Base-by-base conservation (phyloP, 2,113 vertebrate species). In the Sitta europaea region DNA sequence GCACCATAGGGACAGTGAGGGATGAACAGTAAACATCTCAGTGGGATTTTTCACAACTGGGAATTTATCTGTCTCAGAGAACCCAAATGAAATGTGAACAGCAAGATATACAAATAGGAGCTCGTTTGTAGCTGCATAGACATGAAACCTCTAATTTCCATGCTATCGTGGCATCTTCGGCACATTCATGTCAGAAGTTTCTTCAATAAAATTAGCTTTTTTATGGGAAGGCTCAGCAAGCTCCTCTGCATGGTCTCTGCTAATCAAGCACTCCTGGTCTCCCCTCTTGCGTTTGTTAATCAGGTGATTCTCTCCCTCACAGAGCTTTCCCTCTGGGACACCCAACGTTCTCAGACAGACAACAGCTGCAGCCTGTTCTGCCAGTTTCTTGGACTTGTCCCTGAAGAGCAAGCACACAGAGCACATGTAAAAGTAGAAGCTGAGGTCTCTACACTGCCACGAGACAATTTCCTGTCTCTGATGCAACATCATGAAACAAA, bases 301-400 rank as follows among this genome's bases (percentile, higher is more conserved):
- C 38, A 98, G 97, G 14, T 97, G 97, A 79, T 85, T 88, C 86
- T 98, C 98, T 45, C 97, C 98, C 88, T 99, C 98, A 31, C 97
- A 97, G 31, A 98, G 83, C 14, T 97, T 99, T 27, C 99, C 99
- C 94, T 99, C 99, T 4, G 99, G 98, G 28, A 99, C 86, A 11
- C 98, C 98, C 50, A 98, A 72, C 1, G 98, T 97, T 45, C 99
- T 98, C 73, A 99, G 98, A 78, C 99, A 99, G 33, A 99, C 99
- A 12, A 99, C 94, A 73, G 99, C 99, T 4, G 99, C 98, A 31
- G 99, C 98, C 94, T 99, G 99, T 55, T 99, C 99, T 0, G 99
- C 99, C 71, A 99, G 98, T 72, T 99, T 99, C 98, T 99, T 99
- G 4, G 99, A 99, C 96, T 99, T 99, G 94, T 99, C 99, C 99